Evolutionary conservation across 2,113 vertebrate genomes (phyloP), one percentile per base, ranked within the genome.

Genomic region (Pelobates fuscus): DNA sequence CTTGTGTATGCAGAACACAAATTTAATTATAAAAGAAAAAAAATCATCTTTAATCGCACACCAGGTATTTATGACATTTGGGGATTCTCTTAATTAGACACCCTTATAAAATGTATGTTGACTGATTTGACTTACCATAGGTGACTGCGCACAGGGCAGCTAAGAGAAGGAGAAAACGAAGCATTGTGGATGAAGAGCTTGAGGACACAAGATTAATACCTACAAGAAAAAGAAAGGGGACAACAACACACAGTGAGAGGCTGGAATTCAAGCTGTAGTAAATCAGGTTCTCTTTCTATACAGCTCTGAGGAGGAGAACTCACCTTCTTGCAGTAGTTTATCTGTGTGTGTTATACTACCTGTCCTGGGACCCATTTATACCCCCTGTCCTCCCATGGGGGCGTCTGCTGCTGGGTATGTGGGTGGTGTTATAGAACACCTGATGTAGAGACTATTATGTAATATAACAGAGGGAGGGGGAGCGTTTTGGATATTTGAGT

Each of bases 91-190:
- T n/a, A n/a, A n/a, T n/a, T n/a, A n/a, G n/a, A n/a, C n/a, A n/a
- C n/a, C n/a, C n/a, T n/a, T n/a, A n/a, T n/a, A n/a, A n/a, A n/a
- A n/a, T n/a, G n/a, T n/a, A n/a, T n/a, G n/a, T n/a, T n/a, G n/a
- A n/a, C n/a, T n/a, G n/a, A n/a, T n/a, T n/a, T n/a, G n/a, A n/a
- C 65, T 80, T 7, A 80, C 79, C 79, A 30, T 74, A 46, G 11
- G 79, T 43, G 64, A 78, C 37, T n/a, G 29, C 52, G 14, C 60
- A 73, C 20, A 70, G 12, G 4, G 63, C 11, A 2, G 70, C 30
- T 8, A 80, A 43, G 10, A 59, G n/a, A 10, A 41, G 46, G 17
- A 60, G 4, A 2, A 17, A 0, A 27, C 12, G 46, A 23, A 52
- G 27, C 75, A 78, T 80, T 23, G 32, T 63, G 41, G 32, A 37